Evolutionary conservation across 2,888 invertebrate species (phyloP), one percentile per base, ranked within the genome.

Genomic region (Phanerotoma sp.): DNA sequence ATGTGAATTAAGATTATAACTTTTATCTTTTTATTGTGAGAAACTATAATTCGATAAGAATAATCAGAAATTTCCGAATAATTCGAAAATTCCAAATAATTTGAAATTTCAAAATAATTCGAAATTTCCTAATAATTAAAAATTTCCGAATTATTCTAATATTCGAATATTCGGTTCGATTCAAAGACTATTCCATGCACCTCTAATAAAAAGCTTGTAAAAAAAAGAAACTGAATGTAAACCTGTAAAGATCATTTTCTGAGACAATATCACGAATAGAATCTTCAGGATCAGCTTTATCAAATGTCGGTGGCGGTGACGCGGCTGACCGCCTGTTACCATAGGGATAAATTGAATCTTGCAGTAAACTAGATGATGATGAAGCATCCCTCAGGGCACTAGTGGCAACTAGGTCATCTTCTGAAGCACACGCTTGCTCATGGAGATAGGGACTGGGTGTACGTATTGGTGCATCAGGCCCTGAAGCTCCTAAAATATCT

Each of bases 161-260:
- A n/a, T n/a, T n/a, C n/a, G n/a, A n/a, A n/a, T n/a, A n/a, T n/a
- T n/a, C n/a, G n/a, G n/a, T n/a, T n/a, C n/a, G n/a, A n/a, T n/a
- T n/a, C n/a, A n/a, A n/a, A n/a, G n/a, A n/a, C n/a, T n/a, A n/a
- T n/a, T n/a, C n/a, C n/a, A n/a, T n/a, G n/a, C n/a, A n/a, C n/a
- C n/a, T n/a, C n/a, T n/a, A n/a, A n/a, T n/a, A n/a, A n/a, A n/a
- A n/a, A n/a, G n/a, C n/a, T 11, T 11, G 13, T 13, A 35, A 21
- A 6, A 48, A n/a, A 51, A 44, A 35, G 20, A 38, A 22, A 33
- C 22, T 21, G 33, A 21, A n/a, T 22, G 18, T n/a, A 4, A 16
- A 84, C 84, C 82, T 81, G 73, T 84, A 84, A 66, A 84, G 80
- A 71, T 84, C 84, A 68, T 84, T 84, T 68, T 83, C 84, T 7